A percentile compares a stretch with the other conserved stretches of the same genome.
Evolutionary conservation across 2,888 invertebrate genomes (phyloP).

Genomic region (Cetonia aurata): DNA sequence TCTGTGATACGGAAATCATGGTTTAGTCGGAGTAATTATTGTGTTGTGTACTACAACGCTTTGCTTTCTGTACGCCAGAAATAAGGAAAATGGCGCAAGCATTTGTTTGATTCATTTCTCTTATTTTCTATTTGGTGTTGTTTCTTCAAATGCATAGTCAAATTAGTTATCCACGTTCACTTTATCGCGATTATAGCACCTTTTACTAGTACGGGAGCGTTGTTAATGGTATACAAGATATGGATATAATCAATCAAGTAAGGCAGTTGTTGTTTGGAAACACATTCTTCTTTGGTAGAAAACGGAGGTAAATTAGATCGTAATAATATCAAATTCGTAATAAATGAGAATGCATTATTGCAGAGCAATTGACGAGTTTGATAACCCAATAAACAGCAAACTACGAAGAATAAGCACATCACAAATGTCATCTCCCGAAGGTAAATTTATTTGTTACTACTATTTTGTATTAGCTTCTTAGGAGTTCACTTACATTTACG

Average conservation of each 20-base stretch:
- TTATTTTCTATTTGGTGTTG: slow-evolving; percentile 20
- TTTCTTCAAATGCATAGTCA: slow-evolving; percentile 29
- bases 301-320: slow-evolving; percentile 31
- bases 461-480: not conserved
- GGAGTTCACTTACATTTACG: not conserved
- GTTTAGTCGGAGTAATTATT: slow-evolving; percentile 11
- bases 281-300: slow-evolving; percentile 25
- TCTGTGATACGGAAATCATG: not conserved
- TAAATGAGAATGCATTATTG: slow-evolving; percentile 9
- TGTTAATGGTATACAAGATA: slow-evolving; percentile 30
- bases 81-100: slow-evolving; percentile 45
- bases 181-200: not conserved
- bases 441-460: slow-evolving; percentile 44
- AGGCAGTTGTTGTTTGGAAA: slow-evolving; percentile 31
- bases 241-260: slow-evolving; percentile 44
- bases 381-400: slow-evolving; percentile 56
- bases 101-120: slow-evolving; percentile 43
- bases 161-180: slow-evolving; percentile 11
- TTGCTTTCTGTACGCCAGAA: not conserved
- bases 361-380: slow-evolving; percentile 52
- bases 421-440: slow-evolving; percentile 57
- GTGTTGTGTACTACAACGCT: not conserved
- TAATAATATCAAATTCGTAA: no score
- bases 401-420: slow-evolving; percentile 59
- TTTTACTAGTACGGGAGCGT: slow-evolving; percentile 16